These are phyloP conservation scores for Calosoma granatense DNA, from an alignment of 1,140 invertebrate species.

Conservation along the genomic window DNA sequence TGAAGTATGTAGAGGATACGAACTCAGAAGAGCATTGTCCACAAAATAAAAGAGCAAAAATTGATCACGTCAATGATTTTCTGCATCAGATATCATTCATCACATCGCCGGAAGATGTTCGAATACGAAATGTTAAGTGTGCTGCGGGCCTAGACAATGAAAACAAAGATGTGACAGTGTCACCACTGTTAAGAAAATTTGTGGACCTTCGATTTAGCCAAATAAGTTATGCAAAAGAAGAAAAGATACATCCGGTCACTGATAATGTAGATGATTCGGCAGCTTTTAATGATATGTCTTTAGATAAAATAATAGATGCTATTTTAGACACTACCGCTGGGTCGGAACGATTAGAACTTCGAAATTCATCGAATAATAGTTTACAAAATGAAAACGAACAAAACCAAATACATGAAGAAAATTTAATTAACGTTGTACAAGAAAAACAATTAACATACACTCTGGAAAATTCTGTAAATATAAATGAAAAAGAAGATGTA, in stretches of 20 bases:
- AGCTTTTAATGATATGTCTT: slow-evolving; percentile 30
- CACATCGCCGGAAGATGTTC: slow-evolving; percentile 38
- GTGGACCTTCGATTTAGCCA: slow-evolving; percentile 27
- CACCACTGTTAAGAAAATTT: slow-evolving; percentile 31
- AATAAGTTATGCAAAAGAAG: slow-evolving; percentile 14
- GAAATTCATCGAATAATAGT: slow-evolving; percentile 17
- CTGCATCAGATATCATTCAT: slow-evolving; percentile 42
- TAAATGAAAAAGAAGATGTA: no score
- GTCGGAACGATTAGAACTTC: slow-evolving; percentile 8
- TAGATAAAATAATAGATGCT: slow-evolving; percentile 31
- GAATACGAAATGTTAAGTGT: neutral
- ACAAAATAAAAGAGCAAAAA: slow-evolving; percentile 24
- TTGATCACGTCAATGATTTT: slow-evolving; percentile 39
- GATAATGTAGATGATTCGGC: slow-evolving; percentile 23
- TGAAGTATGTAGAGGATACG: neutral
- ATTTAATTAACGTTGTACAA: slow-evolving; percentile 21
- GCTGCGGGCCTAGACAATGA: neutral
- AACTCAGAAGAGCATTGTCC: slow-evolving; percentile 8
- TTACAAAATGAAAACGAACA: slow-evolving; percentile 23
- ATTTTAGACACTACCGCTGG: slow-evolving; percentile 25
- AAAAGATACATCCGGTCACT: no score
- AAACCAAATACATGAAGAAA: slow-evolving; percentile 27
- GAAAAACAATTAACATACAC: slow-evolving; percentile 12
- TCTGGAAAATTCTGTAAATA: slow-evolving; percentile 3
- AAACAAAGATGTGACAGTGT: slow-evolving; percentile 20